Evolutionary conservation across 2,888 invertebrate species (phyloP).

Genomic region (Rotaria socialis): DNA sequence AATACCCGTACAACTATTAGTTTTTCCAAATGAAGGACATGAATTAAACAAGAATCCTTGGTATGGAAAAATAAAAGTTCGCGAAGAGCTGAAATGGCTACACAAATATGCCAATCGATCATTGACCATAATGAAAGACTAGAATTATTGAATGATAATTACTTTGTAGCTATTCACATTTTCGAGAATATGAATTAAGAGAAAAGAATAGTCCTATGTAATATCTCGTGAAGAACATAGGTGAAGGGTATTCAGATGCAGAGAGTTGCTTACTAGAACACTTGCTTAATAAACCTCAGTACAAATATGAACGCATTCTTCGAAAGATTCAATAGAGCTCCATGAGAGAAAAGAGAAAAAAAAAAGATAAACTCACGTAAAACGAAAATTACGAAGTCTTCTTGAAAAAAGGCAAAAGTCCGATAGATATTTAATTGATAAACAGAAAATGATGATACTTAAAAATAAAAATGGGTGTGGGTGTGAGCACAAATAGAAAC

Average conservation of each 20-base stretch:
- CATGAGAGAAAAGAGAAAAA: no score
- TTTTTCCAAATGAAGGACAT: conserved; percentile 19
- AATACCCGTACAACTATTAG: not conserved
- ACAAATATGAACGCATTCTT: no score
- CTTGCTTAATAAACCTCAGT: not conserved
- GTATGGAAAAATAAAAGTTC: conserved; percentile 8
- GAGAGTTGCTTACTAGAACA: not conserved
- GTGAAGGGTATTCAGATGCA: not conserved
- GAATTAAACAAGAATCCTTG: not conserved
- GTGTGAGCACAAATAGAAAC: no score
- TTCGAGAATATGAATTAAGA: not conserved
- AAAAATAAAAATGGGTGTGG: no score
- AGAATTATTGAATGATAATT: not conserved
- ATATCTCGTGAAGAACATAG: not conserved
- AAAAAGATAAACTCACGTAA: no score
- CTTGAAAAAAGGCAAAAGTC: no score
- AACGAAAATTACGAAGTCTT: no score
- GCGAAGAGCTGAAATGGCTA: conserved; percentile 13
- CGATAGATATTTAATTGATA: no score
- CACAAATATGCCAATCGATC: not conserved
- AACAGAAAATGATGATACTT: no score
- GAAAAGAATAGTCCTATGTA: not conserved
- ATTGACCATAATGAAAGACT: not conserved
- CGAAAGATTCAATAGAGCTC: no score
- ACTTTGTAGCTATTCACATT: not conserved